A percentile compares a stretch with the other conserved stretches of the same genome.
These are phyloP conservation scores for Epinephelus moara DNA, from an alignment of 2,113 vertebrate species.

Conservation along the genomic window DNA sequence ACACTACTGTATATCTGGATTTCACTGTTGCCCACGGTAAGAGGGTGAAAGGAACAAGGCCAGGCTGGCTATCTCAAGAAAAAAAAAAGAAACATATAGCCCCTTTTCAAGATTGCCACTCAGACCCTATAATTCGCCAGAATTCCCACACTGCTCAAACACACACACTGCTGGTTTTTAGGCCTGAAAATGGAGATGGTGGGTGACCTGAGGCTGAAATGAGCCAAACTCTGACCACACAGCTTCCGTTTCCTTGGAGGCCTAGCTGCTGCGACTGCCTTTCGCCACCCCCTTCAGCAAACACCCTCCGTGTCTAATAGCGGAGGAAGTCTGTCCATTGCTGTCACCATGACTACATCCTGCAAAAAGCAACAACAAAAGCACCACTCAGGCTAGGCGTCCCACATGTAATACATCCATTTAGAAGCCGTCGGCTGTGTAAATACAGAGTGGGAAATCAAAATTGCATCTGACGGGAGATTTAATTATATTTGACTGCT, in stretches of 20 bases:
- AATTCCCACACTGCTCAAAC: slow-evolving; percentile 1
- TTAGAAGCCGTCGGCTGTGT: slow-evolving; percentile 69
- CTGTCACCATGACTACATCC: slow-evolving; percentile 50
- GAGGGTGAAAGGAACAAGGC: slow-evolving; percentile 23
- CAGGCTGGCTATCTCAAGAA: slow-evolving; percentile 48
- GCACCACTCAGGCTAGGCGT: neutral
- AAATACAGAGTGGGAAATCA: slow-evolving; percentile 67
- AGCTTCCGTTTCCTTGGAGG: slow-evolving; percentile 53
- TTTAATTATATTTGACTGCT: slow-evolving; percentile 64
- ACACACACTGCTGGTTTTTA: slow-evolving; percentile 19
- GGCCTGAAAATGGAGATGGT: slow-evolving; percentile 35
- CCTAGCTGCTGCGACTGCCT: slow-evolving; percentile 1
- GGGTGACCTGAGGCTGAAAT: slow-evolving; percentile 26
- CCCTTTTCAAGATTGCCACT: slow-evolving; percentile 49
- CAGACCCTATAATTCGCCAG: neutral
- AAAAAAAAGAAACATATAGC: slow-evolving; percentile 45
- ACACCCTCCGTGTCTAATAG: slow-evolving; percentile 13
- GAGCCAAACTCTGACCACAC: slow-evolving; percentile 38
- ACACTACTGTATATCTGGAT: neutral
- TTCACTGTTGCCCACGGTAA: slow-evolving; percentile 26
- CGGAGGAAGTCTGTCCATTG: neutral
- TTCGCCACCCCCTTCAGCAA: neutral
- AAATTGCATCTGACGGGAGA: slow-evolving; percentile 60
- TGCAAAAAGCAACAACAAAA: slow-evolving; percentile 11
- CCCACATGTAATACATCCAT: slow-evolving; percentile 38